Base-by-base conservation (phyloP, 2,888 invertebrate genomes). In the Poecilus cupreus region DNA sequence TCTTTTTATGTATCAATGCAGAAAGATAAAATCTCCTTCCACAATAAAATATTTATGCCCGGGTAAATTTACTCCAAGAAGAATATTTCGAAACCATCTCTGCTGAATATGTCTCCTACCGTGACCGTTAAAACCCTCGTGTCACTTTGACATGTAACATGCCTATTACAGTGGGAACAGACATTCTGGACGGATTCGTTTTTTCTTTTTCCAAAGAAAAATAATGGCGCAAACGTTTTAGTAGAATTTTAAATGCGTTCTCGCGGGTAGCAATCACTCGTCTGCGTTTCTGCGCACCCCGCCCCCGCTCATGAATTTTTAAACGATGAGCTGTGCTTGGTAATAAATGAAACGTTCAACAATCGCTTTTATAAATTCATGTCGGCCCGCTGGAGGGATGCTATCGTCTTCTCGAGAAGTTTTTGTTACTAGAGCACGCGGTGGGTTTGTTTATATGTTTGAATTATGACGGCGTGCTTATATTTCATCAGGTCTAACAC, bases 191-290 rank as follows among this genome's bases (percentile, higher is more conserved):
- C 72, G 72, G 72, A 72, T 72, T 72, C 72, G 46, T 46, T 39
- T 72, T 74, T 49, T 75, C 51, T 75, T 49, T 75, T 51, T 75
- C 74, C 26, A 75, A 75, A 75, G 74, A 75, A 75, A 75, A 75
- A 51, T 75, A 75, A 75, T 75, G 74, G 74, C 24, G 26, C 32
- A 75, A 75, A 49, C 74, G 74, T 75, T 75, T 75, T 75, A 75
- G 74, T 51, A 32, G 74, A 75, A 75, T 75, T 75, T 75, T 75
- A 75, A 75, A 75, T 75, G 74, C 26, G 46, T 64, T 64, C 16
- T 64, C 64, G n/a, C 22, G 49, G 24, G 49, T 22, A 75, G 74
- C 26, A 49, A 74, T 74, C 74, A 49, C 49, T 68, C 68, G 37
- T 18, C 16, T 54, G 8, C 22, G 8, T 54, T 2, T 54, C 13